Base-by-base conservation (phyloP, 2,888 invertebrate species). In the Mechanitis mazaeus region DNA sequence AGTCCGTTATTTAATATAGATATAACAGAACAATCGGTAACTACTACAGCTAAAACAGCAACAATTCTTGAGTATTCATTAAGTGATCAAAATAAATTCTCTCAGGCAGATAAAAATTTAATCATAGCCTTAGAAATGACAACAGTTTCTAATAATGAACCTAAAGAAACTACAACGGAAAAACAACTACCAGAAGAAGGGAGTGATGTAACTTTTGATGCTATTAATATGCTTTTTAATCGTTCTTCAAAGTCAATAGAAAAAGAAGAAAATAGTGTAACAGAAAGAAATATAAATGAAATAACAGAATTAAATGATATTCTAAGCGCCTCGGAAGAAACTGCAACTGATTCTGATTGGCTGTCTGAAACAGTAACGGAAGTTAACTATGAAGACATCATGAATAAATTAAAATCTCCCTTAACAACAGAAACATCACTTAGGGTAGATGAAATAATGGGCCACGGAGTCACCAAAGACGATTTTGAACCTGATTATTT, bases 401-500 rank as follows among this genome's bases (percentile, higher is more conserved):
- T 81, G 65, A 83, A 82, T 61, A 79, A 77, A 66, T 75, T 78
- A 69, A 73, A 75, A 65, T 79, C 77, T 63, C 72, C 70, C 38
- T 77, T 75, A 68, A 81, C 82, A 55, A 85, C 85, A 28, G 83
- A 84, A 71, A 50, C 72, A 7, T 61, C 71, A 33, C 55, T 71
- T 33, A 84, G 81, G 77, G 65, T 79, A 60, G 84, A 85, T 38
- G 81, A 82, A 65, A 74, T 84, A 57, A 77, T 86, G 58, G 78
- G 72, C 45, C 74, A 68, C 35, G 81, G 77, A 3, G 60, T 72
- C 45, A 69, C 71, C 3, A 87, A 84, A 71, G 83, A 85, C 58
- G 87, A 88, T 71, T 84, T 84, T 67, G 88, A 87, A 68, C 85
- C 88, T 0, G 88, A 89, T 73, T 88, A 90, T 67, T 75, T 88